Evolutionary conservation across 2,888 invertebrate genomes (phyloP).

Genomic region (Calameuta idolon): DNA sequence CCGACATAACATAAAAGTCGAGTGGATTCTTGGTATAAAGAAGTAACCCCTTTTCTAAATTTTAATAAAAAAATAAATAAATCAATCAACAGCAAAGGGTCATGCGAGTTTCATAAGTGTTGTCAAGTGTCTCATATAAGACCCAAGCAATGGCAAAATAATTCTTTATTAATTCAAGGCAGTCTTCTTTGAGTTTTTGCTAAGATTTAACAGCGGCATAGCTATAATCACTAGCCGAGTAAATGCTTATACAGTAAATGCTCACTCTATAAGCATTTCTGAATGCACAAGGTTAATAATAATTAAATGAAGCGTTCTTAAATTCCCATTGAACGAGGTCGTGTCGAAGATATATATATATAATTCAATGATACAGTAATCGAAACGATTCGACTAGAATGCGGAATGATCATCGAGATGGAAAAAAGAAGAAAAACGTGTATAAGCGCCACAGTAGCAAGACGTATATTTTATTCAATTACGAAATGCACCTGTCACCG

Average conservation of each 20-base stretch:
- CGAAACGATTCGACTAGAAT: not conserved
- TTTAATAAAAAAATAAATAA: not conserved
- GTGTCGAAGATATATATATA: not conserved
- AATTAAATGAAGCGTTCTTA: conserved; percentile 4
- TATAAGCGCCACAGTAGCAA: not conserved
- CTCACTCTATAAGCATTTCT: conserved; percentile 23
- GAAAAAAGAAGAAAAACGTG: not conserved
- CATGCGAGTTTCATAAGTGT: not conserved
- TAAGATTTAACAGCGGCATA: conserved; percentile 31
- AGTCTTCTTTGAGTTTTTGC: conserved; percentile 52
- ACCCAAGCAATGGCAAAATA: conserved; percentile 33
- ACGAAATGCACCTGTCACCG: not conserved
- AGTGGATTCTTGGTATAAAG: not conserved
- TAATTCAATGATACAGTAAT: conserved; percentile 3
- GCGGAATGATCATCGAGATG: not conserved
- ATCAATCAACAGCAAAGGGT: not conserved
- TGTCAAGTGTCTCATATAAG: conserved; percentile 13
- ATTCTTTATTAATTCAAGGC: conserved; percentile 54
- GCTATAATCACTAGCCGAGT: conserved; percentile 38
- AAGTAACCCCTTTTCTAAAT: not conserved
- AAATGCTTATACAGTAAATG: conserved; percentile 26
- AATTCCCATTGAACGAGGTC: not conserved
- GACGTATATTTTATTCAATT: not conserved
- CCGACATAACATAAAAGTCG: not conserved
- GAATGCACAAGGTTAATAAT: conserved; percentile 32